A percentile compares a stretch with the other conserved stretches of the same genome.
These are phyloP conservation scores for Drepana arcuata DNA, from an alignment of 1,140 invertebrate genomes.

Conservation along the genomic window DNA sequence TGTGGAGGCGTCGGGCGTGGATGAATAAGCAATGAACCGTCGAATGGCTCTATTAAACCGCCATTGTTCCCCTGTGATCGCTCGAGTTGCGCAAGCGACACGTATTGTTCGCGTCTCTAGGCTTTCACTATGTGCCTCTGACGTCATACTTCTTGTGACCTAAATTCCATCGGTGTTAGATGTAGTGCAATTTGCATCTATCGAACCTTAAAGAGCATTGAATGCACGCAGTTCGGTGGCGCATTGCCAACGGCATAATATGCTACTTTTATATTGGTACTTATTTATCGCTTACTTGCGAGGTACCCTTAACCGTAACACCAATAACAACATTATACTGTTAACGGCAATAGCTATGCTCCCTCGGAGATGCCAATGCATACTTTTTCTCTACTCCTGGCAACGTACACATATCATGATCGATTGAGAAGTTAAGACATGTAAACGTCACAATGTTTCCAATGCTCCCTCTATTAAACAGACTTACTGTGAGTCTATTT, in stretches of 20 bases:
- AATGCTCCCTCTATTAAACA: too few species aligned
- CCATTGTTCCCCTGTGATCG: conserved; percentile 57
- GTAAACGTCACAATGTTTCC: too few species aligned
- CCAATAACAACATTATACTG: too few species aligned
- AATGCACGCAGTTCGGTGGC: conserved; percentile 19
- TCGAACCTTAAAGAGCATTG: conserved; percentile 22
- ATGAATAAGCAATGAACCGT: conserved; percentile 67
- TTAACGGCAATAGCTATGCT: too few species aligned
- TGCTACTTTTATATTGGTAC: too few species aligned
- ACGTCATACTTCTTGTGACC: conserved; percentile 40
- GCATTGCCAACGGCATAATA: conserved; percentile 29
- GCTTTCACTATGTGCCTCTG: conserved; percentile 48
- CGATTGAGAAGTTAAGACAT: too few species aligned
- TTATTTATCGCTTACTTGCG: too few species aligned
- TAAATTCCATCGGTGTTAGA: conserved; percentile 46
- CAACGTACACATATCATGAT: too few species aligned
- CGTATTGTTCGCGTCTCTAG: conserved; percentile 51
- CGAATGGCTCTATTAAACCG: conserved; percentile 68
- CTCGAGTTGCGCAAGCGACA: conserved; percentile 53
- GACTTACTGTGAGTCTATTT: too few species aligned
- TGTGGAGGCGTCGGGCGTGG: conserved; percentile 62
- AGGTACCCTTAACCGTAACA: too few species aligned
- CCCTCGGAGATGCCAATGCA: too few species aligned
- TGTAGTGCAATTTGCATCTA: conserved; percentile 44
- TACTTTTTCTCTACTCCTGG: too few species aligned